Evolutionary conservation across 1,140 invertebrate species (phyloP).

Genomic region (Trichogramma pretiosum): DNA sequence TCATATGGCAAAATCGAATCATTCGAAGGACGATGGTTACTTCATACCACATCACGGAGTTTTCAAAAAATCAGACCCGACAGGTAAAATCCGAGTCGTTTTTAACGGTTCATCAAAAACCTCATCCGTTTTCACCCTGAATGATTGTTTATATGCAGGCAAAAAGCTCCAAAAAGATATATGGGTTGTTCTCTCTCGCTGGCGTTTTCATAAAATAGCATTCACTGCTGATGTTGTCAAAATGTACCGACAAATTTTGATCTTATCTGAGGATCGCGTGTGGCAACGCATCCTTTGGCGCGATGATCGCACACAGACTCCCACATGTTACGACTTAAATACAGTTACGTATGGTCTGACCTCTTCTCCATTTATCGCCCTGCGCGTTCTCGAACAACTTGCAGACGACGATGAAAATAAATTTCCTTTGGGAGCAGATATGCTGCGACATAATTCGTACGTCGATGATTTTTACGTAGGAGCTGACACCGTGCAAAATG

Average conservation of each 20-base stretch:
- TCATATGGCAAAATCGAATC: neutral
- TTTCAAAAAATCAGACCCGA: slow-evolving; percentile 9
- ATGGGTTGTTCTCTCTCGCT: slow-evolving; percentile 19
- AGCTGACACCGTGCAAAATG: slow-evolving; percentile 16
- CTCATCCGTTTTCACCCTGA: slow-evolving; percentile 23
- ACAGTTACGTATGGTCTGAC: slow-evolving; percentile 34
- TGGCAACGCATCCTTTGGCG: slow-evolving; percentile 30
- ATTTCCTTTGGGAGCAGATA: slow-evolving; percentile 26
- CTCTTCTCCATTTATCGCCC: no score
- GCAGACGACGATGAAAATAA: slow-evolving; percentile 21
- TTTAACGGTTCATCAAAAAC: slow-evolving; percentile 24
- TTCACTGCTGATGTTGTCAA: slow-evolving; percentile 27
- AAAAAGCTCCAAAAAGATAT: slow-evolving; percentile 16
- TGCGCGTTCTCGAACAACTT: slow-evolving; percentile 25
- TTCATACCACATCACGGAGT: slow-evolving; percentile 26
- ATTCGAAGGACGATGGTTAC: neutral
- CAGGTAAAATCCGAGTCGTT: slow-evolving; percentile 27
- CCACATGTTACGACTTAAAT: slow-evolving; percentile 14
- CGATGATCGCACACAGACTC: neutral
- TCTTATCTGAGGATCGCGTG: slow-evolving; percentile 18
- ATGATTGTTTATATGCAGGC: slow-evolving; percentile 25
- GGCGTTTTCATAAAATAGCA: slow-evolving; percentile 20
- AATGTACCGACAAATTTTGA: slow-evolving; percentile 30
- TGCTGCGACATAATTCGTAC: slow-evolving; percentile 27
- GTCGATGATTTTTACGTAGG: no score